Percentiles rank a stretch among this genome's conserved stretches.
phyloP scores from a whole-genome alignment of 2,113 vertebrate genomes.

The Pachypanchax playfairii region DNA sequence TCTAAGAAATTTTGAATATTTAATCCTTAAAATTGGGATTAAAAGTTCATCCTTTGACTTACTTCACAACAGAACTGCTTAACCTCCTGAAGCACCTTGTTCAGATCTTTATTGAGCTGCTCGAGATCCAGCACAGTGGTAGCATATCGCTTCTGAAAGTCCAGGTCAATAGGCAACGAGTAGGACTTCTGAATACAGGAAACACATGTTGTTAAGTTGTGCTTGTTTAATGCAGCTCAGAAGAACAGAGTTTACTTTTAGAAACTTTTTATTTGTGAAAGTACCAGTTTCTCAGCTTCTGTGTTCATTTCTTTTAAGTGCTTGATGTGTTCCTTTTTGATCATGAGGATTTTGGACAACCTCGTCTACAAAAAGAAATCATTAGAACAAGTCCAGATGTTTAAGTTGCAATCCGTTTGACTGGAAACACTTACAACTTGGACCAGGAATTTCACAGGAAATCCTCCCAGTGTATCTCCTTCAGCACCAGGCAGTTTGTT shows the following conservation, averaged over 20 bases:
- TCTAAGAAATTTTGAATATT: too few species aligned
- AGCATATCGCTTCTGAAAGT: constrained; percentile 96
- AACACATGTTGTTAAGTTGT: not conserved
- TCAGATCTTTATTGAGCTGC: constrained; percentile 96
- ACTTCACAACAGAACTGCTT: constrained; percentile 97
- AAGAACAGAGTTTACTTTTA: not conserved
- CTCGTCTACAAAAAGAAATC: constrained; percentile 84
- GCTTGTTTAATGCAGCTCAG: not conserved
- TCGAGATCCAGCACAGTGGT: constrained; percentile 95
- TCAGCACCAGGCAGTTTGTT: constrained; percentile 90
- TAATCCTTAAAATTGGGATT: too few species aligned
- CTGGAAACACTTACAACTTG: constrained; percentile 90
- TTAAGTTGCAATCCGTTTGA: constrained; percentile 2
- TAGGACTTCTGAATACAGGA: constrained; percentile 89
- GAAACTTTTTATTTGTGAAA: not conserved
- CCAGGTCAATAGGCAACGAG: constrained; percentile 89
- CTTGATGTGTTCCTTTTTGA: constrained; percentile 98
- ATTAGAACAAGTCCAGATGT: not conserved
- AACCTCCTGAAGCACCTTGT: constrained; percentile 96
- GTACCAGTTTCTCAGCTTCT: constrained; percentile 96
- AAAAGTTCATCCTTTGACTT: constrained; percentile 12
- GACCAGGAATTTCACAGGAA: constrained; percentile 97
- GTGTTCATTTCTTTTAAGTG: constrained; percentile 98
- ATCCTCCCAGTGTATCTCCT: constrained; percentile 93
- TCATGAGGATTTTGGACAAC: constrained; percentile 98